phyloP scores from a whole-genome alignment of 2,113 vertebrate species.

The Chloroceryle aenea region DNA sequence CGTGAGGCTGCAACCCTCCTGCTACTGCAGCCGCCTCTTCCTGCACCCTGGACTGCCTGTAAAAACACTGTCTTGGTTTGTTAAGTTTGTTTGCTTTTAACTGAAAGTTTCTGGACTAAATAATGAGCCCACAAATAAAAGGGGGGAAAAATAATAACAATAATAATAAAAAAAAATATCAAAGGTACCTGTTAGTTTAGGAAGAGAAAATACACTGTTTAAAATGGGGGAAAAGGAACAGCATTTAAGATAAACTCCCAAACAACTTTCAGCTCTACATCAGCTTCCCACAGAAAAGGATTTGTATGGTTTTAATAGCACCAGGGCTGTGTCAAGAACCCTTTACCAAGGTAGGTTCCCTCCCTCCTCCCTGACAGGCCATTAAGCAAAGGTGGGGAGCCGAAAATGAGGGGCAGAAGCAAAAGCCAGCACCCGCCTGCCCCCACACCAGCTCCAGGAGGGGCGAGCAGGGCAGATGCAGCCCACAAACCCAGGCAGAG shows the following conservation, averaged over 20 bases:
- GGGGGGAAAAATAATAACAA: no score
- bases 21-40: background rate
- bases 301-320: background rate
- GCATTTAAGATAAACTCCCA: background rate
- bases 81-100: background rate
- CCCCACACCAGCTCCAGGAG: background rate
- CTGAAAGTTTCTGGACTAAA: background rate
- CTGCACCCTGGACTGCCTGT: background rate
- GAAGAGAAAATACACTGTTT: background rate
- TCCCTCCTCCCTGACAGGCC: background rate
- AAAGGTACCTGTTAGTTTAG: background rate
- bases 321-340: background rate
- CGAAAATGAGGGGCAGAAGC: background rate
- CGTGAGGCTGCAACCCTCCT: background rate
- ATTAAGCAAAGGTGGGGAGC: background rate
- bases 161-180: background rate
- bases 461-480: background rate
- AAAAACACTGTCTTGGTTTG: background rate
- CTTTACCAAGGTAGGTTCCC: background rate
- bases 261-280: background rate
- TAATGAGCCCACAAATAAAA: background rate
- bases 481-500: background rate
- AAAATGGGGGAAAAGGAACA: fast-evolving
- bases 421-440: background rate
- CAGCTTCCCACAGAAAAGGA: background rate